These are phyloP conservation scores for Lithobius niger DNA, from an alignment of 1,140 invertebrate species.

Conservation along the genomic window DNA sequence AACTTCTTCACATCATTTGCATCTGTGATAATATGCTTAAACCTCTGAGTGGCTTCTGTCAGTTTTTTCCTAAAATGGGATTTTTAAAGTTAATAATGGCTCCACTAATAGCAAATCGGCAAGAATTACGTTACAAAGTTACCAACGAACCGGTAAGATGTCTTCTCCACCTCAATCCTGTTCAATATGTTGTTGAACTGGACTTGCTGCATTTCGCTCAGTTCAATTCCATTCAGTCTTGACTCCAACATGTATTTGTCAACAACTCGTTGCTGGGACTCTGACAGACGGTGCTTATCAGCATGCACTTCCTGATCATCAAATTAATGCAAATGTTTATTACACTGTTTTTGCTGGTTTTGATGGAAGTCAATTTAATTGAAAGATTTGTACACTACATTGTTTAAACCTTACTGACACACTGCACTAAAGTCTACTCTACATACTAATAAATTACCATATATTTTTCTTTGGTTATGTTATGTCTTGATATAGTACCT, in stretches of 20 bases:
- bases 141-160: neutral
- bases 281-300: conserved; percentile 38
- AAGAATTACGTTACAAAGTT: too few relatives aligned
- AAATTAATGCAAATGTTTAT: too few relatives aligned
- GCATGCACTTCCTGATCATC: conserved; percentile 38
- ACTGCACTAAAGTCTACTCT: too few relatives aligned
- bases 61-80: conserved; percentile 10
- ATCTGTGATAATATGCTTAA: conserved; percentile 51
- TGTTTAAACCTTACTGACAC: too few relatives aligned
- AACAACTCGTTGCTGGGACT: conserved; percentile 54
- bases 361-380: too few relatives aligned
- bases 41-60: conserved; percentile 41
- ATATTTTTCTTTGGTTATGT: too few relatives aligned
- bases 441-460: too few relatives aligned
- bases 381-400: too few relatives aligned
- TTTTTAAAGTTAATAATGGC: neutral
- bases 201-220: conserved; percentile 33
- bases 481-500: too few relatives aligned
- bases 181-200: conserved; percentile 34
- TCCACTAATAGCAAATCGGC: neutral
- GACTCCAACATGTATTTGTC: conserved; percentile 67
- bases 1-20: conserved; percentile 51
- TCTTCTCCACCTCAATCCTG: conserved; percentile 28
- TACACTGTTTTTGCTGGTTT: too few relatives aligned
- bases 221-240: conserved; percentile 56